phyloP scores from a whole-genome alignment of 2,797 vertebrate genomes.

The Microctenopoma steveboyesi region DNA sequence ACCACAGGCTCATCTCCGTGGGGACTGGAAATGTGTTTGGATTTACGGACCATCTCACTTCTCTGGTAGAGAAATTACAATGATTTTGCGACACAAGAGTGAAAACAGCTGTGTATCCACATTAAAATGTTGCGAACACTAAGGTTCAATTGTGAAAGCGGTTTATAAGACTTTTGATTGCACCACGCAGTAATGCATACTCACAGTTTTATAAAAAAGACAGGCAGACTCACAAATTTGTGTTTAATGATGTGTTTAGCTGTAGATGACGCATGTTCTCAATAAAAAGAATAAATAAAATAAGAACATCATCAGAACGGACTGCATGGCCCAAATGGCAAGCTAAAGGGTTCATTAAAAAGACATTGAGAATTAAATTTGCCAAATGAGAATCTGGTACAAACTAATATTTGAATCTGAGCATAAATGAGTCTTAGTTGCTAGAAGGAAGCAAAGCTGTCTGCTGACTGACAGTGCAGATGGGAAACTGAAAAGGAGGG shows the following conservation, averaged over 20 bases:
- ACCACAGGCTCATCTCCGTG: slow-evolving; percentile 40
- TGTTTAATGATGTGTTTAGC: slow-evolving; percentile 24
- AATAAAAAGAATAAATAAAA: neutral
- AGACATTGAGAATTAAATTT: slow-evolving; percentile 16
- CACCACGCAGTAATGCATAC: neutral
- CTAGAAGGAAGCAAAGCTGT: slow-evolving; percentile 8
- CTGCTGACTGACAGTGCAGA: slow-evolving; percentile 24
- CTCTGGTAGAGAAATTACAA: slow-evolving; percentile 16
- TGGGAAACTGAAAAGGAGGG: slow-evolving; percentile 37
- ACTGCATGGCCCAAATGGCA: neutral
- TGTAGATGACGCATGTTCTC: neutral
- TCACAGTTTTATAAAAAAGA: neutral
- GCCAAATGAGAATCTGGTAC: slow-evolving; percentile 28
- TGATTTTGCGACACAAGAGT: slow-evolving; percentile 2
- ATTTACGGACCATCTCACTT: slow-evolving; percentile 31
- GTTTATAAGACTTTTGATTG: slow-evolving; percentile 18
- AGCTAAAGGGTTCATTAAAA: slow-evolving; percentile 8
- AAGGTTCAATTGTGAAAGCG: slow-evolving; percentile 4
- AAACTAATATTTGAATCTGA: slow-evolving; percentile 23
- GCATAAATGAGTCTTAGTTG: slow-evolving; percentile 40
- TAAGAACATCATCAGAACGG: slow-evolving; percentile 8
- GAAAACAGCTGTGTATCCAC: slow-evolving; percentile 23
- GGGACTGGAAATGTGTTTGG: slow-evolving; percentile 60
- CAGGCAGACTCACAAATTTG: slow-evolving; percentile 1
- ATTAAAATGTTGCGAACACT: neutral